Base-by-base conservation (phyloP, 2,113 vertebrate species). In the Psittacula cyanocephala region DNA sequence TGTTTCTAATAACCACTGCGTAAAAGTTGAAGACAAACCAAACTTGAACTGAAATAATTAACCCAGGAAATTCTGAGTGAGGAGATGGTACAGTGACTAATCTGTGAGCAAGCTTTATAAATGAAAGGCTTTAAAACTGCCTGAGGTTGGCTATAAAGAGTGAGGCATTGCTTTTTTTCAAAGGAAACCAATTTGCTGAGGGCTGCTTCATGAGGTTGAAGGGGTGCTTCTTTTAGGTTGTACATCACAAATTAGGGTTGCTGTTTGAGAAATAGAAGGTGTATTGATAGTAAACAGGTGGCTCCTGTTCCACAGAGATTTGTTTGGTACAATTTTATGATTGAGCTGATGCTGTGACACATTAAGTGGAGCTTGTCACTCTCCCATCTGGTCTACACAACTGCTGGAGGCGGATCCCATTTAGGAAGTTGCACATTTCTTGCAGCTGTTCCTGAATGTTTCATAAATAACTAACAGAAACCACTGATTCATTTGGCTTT, bases 201-300 rank as follows among this genome's bases (percentile, higher is more conserved):
- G 46, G 65, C 81, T 68, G 62, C 81, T 93, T 82, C 17, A 4
- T 76, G 59, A 78, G 83, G 33, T 39, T 79, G 78, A 91, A 93
- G 53, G 63, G 67, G 39, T 59, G 46, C 70, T 86, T 79, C 75
- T 93, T 97, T 96, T 86, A 92, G 92, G 87, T 95, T 88, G 89
- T 75, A 76, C 65, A 75, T 87, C 91, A 64, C 93, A 96, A 94
- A 97, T 97, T 95, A 93, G 93, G 94, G 89, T 47, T 96, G 89
- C 77, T 10, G 7, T 89, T 94, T 55, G 64, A 92, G 95, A 95
- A 96, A 88, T 95, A 88, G 86, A 86, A 97, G 93, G 91, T 91
- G 49, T 90, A 75, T 97, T 97, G 97, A 96, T 97, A 95, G 94
- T 97, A 97, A 97, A 96, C 98, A 98, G 97, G 96, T 98, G 98